Base-by-base conservation (phyloP, 2,888 invertebrate species). In the Miltochrista miniata region DNA sequence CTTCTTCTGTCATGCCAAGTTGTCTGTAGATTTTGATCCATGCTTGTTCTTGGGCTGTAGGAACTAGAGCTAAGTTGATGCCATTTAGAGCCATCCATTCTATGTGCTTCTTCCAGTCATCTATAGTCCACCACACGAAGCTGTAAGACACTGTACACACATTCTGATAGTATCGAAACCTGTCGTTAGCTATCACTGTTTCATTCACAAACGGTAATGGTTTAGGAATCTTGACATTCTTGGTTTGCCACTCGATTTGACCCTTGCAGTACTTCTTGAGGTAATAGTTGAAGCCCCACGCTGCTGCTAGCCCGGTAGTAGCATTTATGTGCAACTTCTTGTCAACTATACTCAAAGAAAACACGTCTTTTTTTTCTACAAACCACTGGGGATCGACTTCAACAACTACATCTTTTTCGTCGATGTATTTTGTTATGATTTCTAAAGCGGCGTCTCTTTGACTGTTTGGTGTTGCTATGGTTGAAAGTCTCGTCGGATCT, bases 51-150 rank as follows among this genome's bases (percentile, higher is more conserved):
- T 98, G 98, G 0, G 95, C 97, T 24, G 94, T 94, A 58, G 98
- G 98, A 0, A 98, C 98, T 42, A 99, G 90, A 0, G 96, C 96
- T 50, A 98, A 85, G 80, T 98, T 98, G 61, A 98, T 96, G 0
- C 98, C 98, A 85, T 98, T 97, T 63, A 99, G 83, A 0, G 97
- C 98, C 96, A 99, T 98, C 99, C 99, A 99, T 80, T 98, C 97
- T 29, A 99, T 95, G 76, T 98, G 97, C 11, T 92, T 85, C 65
- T 95, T 93, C 98, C 99, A 99, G 48, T 96, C 92, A 0, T 79
- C 59, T 93, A 95, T 95, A 49, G 93, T 86, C 98, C 98, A 99
- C 98, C 98, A 99, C 0, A 95, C 96, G 64, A 96, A 97, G 47
- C 97, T 93, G 53, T 94, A 94, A 29, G 96, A 96, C 51, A 93